Conservation (phyloP, 2,113 vertebrate species). For the Strix uralensis region DNA sequence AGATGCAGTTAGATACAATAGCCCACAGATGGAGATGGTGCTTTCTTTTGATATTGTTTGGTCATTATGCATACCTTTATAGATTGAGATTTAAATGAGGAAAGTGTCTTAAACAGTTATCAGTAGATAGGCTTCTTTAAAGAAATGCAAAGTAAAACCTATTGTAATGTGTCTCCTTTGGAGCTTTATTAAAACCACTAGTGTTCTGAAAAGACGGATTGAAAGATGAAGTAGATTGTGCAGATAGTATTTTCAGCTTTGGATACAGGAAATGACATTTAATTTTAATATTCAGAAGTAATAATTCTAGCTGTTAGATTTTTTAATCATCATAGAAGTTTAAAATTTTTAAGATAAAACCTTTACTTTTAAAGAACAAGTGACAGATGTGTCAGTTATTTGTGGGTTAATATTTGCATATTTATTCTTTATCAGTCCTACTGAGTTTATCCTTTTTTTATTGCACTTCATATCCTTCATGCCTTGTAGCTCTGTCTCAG, state of each 20-base stretch:
- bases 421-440: not conserved
- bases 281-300: constrained; percentile 1
- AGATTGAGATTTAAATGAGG: not conserved
- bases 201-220: not conserved
- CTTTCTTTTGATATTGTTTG: not conserved
- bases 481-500: constrained; percentile 9
- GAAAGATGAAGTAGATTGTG: not conserved
- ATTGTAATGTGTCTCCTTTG: not conserved
- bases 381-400: not conserved
- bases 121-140: not conserved
- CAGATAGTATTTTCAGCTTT: not conserved
- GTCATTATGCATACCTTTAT: not conserved
- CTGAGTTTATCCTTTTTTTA: constrained; percentile 25
- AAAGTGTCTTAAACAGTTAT: not conserved
- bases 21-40: constrained; percentile 37
- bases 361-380: not conserved
- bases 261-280: not conserved
- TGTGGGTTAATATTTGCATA: constrained; percentile 7
- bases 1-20: not conserved
- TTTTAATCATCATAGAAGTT: not conserved
- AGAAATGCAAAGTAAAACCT: not conserved
- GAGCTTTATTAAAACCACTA: not conserved
- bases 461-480: constrained; percentile 36
- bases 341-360: not conserved
- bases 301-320: not conserved